Percentiles rank a stretch among this genome's conserved stretches.
Conservation (phyloP, 2,888 invertebrate genomes). For the Aradus depressus region DNA sequence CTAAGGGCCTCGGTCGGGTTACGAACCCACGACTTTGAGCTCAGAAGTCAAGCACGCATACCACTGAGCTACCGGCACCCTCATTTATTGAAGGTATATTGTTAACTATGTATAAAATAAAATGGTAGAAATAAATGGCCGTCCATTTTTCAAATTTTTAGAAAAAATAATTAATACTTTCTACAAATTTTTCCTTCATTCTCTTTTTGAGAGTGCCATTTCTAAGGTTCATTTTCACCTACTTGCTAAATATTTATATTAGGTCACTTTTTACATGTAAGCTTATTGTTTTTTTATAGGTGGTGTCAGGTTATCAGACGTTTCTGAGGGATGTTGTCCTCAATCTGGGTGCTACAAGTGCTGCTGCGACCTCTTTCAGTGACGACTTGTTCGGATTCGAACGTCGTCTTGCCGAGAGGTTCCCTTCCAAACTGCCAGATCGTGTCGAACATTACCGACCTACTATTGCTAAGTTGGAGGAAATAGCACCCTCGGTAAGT, state of each 20-base stretch:
- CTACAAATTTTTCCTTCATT: not conserved
- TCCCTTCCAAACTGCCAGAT: constrained; percentile 34
- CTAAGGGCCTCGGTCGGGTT: too few relatives aligned
- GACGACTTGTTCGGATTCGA: constrained; percentile 45
- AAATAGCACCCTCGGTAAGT: constrained; percentile 39
- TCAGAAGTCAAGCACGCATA: too few relatives aligned
- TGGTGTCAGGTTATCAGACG: constrained; percentile 41
- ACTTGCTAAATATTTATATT: not conserved
- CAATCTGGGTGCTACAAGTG: constrained; percentile 39
- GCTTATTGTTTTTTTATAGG: constrained; percentile 34
- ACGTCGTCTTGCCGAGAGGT: constrained; percentile 44
- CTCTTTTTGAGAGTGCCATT: not conserved
- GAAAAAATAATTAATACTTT: not conserved
- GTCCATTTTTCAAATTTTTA: not conserved
- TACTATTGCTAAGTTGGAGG: constrained; percentile 38
- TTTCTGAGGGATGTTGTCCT: constrained; percentile 42
- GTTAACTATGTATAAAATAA: too few relatives aligned
- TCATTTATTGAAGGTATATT: too few relatives aligned
- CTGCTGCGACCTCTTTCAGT: constrained; percentile 41
- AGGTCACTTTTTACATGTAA: not conserved
- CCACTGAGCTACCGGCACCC: too few relatives aligned
- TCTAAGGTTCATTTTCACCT: not conserved
- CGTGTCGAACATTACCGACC: constrained; percentile 22
- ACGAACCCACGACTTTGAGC: too few relatives aligned
- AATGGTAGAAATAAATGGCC: too few relatives aligned